phyloP scores from a whole-genome alignment of 2,888 invertebrate species.

The Branchipolynoe longqiensis region DNA sequence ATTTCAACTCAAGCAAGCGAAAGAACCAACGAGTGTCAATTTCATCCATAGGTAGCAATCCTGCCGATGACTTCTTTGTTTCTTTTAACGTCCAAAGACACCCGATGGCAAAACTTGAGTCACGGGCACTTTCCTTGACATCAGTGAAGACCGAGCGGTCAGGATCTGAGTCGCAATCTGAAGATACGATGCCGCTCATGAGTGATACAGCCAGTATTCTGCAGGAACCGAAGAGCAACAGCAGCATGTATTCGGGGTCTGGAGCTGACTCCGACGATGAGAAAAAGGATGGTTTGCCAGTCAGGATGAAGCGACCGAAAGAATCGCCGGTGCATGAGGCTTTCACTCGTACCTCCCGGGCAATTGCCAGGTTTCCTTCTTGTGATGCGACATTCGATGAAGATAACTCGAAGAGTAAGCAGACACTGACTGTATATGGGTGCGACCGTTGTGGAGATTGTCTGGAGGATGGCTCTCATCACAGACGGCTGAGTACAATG shows the following conservation, averaged over 20 bases:
- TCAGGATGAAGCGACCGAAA: background rate
- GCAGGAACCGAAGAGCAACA: background rate
- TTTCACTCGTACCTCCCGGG: conserved; percentile 11
- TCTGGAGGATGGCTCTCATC: background rate
- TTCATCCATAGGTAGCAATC: background rate
- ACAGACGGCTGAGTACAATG: background rate
- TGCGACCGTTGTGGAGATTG: too few species aligned
- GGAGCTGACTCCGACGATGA: background rate
- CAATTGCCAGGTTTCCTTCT: background rate
- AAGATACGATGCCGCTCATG: too few species aligned
- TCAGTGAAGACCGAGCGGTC: too few species aligned
- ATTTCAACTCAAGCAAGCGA: background rate
- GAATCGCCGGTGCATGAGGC: background rate
- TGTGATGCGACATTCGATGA: conserved; percentile 1
- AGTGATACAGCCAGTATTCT: too few species aligned
- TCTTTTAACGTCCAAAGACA: background rate
- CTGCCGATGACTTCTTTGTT: background rate
- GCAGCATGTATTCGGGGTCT: conserved; percentile 22
- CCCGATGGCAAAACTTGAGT: too few species aligned
- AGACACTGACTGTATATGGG: background rate
- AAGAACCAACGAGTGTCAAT: background rate
- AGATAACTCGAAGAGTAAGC: background rate
- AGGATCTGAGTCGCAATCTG: too few species aligned
- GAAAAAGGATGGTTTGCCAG: background rate
- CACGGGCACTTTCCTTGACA: too few species aligned